Percentiles rank a stretch among this genome's conserved stretches.
These are phyloP conservation scores for Chouioia cunea DNA, from an alignment of 2,888 invertebrate genomes.

Conservation along the genomic window DNA sequence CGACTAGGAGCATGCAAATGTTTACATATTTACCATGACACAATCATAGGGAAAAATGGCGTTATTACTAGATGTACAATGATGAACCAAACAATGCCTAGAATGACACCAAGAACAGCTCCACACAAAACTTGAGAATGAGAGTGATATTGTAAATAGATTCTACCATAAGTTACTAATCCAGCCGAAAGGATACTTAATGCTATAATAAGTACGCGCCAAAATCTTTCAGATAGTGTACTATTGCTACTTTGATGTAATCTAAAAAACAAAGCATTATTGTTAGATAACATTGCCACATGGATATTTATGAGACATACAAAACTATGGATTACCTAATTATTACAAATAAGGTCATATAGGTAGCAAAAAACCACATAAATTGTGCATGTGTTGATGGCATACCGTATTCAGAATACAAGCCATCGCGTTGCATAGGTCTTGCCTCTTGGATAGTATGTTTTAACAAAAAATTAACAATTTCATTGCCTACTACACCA, in stretches of 20 bases:
- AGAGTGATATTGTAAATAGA: conserved; percentile 90
- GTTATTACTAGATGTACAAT: conserved; percentile 85
- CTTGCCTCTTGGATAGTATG: conserved; percentile 85
- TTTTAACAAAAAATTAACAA: conserved; percentile 83
- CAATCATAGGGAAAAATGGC: conserved; percentile 86
- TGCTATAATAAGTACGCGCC: conserved; percentile 77
- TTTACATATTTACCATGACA: conserved; percentile 80
- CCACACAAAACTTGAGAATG: conserved; percentile 86
- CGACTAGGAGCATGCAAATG: neutral
- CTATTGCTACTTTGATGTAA: conserved; percentile 87
- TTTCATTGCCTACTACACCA: conserved; percentile 84
- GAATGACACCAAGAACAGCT: conserved; percentile 78
- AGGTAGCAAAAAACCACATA: conserved; percentile 91
- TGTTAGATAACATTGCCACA: neutral
- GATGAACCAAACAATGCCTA: conserved; percentile 86
- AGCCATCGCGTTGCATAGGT: conserved; percentile 77
- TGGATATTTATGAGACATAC: neutral
- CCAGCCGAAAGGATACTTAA: conserved; percentile 73
- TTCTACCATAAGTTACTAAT: conserved; percentile 78
- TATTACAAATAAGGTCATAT: conserved; percentile 86
- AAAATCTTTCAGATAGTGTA: conserved; percentile 81
- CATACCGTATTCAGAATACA: conserved; percentile 88
- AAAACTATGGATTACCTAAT: conserved; percentile 76
- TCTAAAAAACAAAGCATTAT: conserved; percentile 69
- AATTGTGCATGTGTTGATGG: conserved; percentile 93